Evolutionary conservation across 2,113 vertebrate species (phyloP), one percentile per base, ranked within the genome.

Genomic region (Urocynchramus pylzowi): DNA sequence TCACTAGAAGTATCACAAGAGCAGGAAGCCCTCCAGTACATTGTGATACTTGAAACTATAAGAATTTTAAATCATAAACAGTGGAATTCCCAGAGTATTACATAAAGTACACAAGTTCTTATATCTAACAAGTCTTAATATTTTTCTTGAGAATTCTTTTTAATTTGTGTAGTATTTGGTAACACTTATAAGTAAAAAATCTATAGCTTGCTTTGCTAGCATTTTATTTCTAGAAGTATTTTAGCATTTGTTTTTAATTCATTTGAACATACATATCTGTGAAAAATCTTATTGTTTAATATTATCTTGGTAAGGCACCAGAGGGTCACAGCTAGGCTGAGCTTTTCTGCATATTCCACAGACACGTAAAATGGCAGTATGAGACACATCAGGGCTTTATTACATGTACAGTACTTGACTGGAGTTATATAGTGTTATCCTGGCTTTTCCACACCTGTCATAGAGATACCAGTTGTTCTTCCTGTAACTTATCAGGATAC

Each of bases 311-410:
- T 49, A 39, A 80, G 75, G 8, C 3, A 77, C 7, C 3, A 24
- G 11, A 22, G 6, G 1, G 1, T 54, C 14, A 57, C 30, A 77
- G 30, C 4, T 47, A 70, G 3, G 4, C 4, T 67, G 26, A 2
- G 1, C 2, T 84, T 91, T 53, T 28, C 30, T 70, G 35, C 19
- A 42, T 45, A 54, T 65, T 83, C 30, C n/a, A 68, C 11, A 54
- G 14, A 35, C 9, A 26, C 10, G 30, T 42, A 30, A 79, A 85
- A 83, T n/a, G 7, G 6, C 14, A 89, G 9, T 27, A 21, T 57
- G 70, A 65, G 47, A 89, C 8, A 57, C 4, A n/a, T 11, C 16
- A 77, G 19, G 8, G 16, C 7, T 31, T 79, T 35, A 28, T 35
- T 20, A 37, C 17, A 31, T 11, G 26, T 20, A 28, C 16, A 52